These are phyloP conservation scores for Rhynchonycteris naso DNA, from an alignment of 2,797 vertebrate genomes.

Conservation along the genomic window DNA sequence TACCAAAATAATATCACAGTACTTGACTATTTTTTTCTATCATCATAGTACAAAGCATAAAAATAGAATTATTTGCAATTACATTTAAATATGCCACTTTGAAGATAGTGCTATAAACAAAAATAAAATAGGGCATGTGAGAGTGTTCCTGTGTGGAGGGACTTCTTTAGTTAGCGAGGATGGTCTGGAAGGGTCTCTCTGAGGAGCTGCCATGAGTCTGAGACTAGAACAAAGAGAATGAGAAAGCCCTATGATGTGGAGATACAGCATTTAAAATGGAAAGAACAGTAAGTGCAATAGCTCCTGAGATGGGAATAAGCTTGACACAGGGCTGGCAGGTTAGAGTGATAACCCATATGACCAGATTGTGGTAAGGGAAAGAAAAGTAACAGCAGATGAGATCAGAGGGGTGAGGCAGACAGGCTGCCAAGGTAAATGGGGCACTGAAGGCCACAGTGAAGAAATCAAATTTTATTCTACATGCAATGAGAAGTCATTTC, in stretches of 20 bases:
- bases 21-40: background rate
- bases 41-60: background rate
- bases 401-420: background rate
- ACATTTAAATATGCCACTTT: slow-evolving; percentile 29
- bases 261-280: slow-evolving; percentile 44
- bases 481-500: background rate
- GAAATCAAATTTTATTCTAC: slow-evolving; percentile 24
- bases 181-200: background rate
- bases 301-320: background rate
- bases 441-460: background rate
- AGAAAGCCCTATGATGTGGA: background rate
- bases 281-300: background rate
- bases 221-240: slow-evolving; percentile 9
- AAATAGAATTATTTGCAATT: slow-evolving; percentile 29
- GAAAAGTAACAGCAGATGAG: slow-evolving; percentile 1
- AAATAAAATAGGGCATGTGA: slow-evolving; percentile 9
- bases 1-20: background rate
- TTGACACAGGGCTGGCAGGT: background rate
- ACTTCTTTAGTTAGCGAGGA: slow-evolving; percentile 18
- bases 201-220: slow-evolving; percentile 8
- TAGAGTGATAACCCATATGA: background rate
- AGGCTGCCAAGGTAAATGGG: background rate
- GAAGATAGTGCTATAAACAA: slow-evolving; percentile 31
- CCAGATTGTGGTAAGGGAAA: background rate
- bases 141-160: background rate